A percentile compares a stretch with the other conserved stretches of the same genome.
These are phyloP conservation scores for Larimichthys crocea DNA, from an alignment of 2,113 vertebrate species.

Conservation along the genomic window DNA sequence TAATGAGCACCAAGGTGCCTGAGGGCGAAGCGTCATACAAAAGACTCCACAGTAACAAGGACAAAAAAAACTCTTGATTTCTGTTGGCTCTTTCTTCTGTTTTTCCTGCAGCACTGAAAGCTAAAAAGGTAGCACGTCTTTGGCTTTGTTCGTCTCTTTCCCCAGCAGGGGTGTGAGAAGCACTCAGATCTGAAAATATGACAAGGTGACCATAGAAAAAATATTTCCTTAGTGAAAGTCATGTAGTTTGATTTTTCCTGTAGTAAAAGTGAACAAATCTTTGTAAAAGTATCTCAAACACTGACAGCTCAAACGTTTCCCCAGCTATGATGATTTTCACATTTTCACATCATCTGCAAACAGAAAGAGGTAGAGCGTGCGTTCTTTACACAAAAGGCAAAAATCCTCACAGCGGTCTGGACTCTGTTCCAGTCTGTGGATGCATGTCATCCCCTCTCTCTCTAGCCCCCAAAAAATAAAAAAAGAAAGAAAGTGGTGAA, in stretches of 20 bases:
- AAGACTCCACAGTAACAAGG: conserved; percentile 9
- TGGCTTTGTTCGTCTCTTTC: neutral
- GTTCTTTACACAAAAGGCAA: too few relatives aligned
- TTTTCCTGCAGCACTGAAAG: neutral
- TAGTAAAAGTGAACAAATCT: neutral
- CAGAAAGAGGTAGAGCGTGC: neutral
- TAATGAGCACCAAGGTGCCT: conserved; percentile 46
- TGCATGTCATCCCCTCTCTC: too few relatives aligned
- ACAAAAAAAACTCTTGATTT: neutral
- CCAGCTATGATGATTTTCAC: neutral
- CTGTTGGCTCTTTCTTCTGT: neutral
- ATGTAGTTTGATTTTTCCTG: neutral
- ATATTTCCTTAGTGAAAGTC: neutral
- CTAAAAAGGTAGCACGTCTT: neutral
- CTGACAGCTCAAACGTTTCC: neutral
- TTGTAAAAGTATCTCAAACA: neutral
- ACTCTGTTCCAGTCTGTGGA: too few relatives aligned
- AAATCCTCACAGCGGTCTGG: too few relatives aligned
- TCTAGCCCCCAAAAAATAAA: too few relatives aligned
- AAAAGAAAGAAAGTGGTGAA: neutral
- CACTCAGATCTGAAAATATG: neutral
- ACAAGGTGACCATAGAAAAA: neutral
- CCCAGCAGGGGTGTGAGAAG: neutral
- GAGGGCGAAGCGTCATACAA: conserved; percentile 21
- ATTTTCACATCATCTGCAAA: neutral